Conservation (phyloP, 2,888 invertebrate genomes). For the Patella caerulea region DNA sequence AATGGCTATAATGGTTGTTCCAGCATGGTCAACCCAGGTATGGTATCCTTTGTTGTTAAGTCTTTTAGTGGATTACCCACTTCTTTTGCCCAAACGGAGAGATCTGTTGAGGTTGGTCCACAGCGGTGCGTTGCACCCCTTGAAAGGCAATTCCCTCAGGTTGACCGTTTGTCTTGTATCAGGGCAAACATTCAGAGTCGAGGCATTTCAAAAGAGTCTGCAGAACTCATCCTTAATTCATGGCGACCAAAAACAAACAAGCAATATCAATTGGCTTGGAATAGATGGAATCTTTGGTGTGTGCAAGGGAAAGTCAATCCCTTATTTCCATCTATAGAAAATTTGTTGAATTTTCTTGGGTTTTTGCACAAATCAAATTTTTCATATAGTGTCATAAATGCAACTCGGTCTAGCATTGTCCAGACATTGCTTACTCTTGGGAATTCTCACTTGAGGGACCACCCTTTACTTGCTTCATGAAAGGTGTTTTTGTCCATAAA, state of each 20-base stretch:
- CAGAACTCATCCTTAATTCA: conserved; percentile 4
- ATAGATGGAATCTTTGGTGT: conserved; percentile 5
- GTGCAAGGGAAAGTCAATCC: conserved; percentile 3
- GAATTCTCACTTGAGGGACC: neutral
- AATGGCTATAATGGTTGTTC: conserved; percentile 26
- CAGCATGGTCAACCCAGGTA: conserved; percentile 32
- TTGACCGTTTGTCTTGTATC: conserved; percentile 8
- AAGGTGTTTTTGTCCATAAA: neutral
- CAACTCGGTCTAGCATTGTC: neutral
- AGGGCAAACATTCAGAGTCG: conserved; percentile 1
- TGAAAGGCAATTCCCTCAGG: conserved; percentile 5
- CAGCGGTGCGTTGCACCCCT: conserved; percentile 2
- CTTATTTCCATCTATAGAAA: conserved; percentile 2
- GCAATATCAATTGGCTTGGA: conserved; percentile 6
- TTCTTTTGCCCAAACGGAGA: neutral
- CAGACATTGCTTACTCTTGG: neutral
- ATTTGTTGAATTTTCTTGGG: neutral
- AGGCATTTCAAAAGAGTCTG: conserved; percentile 6
- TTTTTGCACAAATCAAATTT: neutral
- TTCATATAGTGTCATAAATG: neutral
- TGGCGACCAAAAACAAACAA: neutral
- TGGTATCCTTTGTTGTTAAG: conserved; percentile 34
- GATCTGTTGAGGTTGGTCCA: neutral
- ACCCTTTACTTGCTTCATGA: conserved; percentile 1
- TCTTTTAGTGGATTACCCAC: conserved; percentile 13